Base-by-base conservation (phyloP, 37 sponge, comb jelly and placozoan genomes). In the Chondrilla cf. caribensis region DNA sequence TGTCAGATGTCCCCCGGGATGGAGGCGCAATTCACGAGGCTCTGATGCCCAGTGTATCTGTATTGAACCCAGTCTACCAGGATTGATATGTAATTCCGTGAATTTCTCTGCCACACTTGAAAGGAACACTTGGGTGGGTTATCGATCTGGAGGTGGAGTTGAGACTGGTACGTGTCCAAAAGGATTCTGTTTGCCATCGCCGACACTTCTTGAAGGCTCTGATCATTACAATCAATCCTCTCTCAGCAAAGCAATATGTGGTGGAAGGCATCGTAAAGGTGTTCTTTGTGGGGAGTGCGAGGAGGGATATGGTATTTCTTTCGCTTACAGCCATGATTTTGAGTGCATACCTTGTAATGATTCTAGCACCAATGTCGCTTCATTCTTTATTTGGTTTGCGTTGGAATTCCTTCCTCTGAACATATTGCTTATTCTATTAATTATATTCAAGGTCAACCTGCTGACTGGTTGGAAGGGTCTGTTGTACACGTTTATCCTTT, bases 401-500 rank as follows among this genome's bases (percentile, higher is more conserved):
- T 17, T 38, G 7, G 76, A 73, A 43, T 73, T 73, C 36, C 38
- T 73, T 19, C 76, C 76, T 1, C 22, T 73, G 24, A 73, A 73
- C 40, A 22, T 73, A 14, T 0, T 73, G 1, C 36, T 73, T 15
- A 0, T 73, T 17, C 41, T 73, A 1, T 73, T 73, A 19, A 73
- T 73, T 38, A 7, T 73, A 2, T 73, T 73, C 44, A 42, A 73
- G 7, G 43, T 73, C 1, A 73, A 73, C 76, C 21, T 73, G 11
- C 44, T 73, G 25, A 73, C 41, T 43, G 44, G 44, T 24, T 73
- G 8, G 41, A 37, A 37, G 2, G 76, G 76, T 73, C 24, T 38
- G 38, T 39, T 73, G 76, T 73, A 73, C 24, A 73, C 76, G 14
- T 73, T 43, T 6, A n/a, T 73, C 1, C 40, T 73, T 37, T 73